phyloP scores from a whole-genome alignment of 2,888 invertebrate genomes.

The Linnaemya vulpina region DNA sequence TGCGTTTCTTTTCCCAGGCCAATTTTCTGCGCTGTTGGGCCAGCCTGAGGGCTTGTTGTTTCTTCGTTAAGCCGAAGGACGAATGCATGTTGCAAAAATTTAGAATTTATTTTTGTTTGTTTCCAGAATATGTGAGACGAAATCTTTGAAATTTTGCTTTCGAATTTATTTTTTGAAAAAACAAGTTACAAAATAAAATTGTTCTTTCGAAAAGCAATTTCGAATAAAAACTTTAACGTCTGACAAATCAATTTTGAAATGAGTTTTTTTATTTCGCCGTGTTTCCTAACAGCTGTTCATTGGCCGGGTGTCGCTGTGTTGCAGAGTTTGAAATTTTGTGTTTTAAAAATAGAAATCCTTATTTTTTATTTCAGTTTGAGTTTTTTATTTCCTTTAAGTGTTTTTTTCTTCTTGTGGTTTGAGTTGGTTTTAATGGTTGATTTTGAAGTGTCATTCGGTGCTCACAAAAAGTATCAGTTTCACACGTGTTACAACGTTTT shows the following conservation, averaged over 20 bases:
- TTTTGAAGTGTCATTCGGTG: slow-evolving; percentile 69
- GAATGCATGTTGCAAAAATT: background rate
- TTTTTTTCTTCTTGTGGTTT: slow-evolving; percentile 55
- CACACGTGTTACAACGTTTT: slow-evolving; percentile 79
- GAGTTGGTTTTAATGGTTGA: slow-evolving; percentile 64
- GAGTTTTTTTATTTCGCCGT: background rate
- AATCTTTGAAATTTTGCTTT: background rate
- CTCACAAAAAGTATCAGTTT: slow-evolving; percentile 77
- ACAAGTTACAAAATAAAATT: background rate
- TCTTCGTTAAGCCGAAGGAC: background rate
- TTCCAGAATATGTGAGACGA: background rate
- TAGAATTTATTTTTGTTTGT: too few species aligned
- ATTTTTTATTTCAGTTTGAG: slow-evolving; percentile 2
- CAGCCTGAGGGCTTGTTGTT: slow-evolving; percentile 11
- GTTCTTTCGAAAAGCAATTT: background rate
- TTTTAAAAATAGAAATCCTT: slow-evolving; percentile 64
- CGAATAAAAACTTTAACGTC: background rate
- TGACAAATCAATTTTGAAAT: slow-evolving; percentile 34
- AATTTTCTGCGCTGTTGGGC: slow-evolving; percentile 25
- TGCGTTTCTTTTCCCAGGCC: slow-evolving; percentile 39
- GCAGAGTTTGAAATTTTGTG: slow-evolving; percentile 30
- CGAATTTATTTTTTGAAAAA: background rate
- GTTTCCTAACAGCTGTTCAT: slow-evolving; percentile 20
- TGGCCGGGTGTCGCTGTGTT: background rate
- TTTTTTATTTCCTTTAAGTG: slow-evolving; percentile 42